Evolutionary conservation across 2,113 vertebrate genomes (phyloP), one percentile per base, ranked within the genome.

Genomic region (Nesoenas mayeri): DNA sequence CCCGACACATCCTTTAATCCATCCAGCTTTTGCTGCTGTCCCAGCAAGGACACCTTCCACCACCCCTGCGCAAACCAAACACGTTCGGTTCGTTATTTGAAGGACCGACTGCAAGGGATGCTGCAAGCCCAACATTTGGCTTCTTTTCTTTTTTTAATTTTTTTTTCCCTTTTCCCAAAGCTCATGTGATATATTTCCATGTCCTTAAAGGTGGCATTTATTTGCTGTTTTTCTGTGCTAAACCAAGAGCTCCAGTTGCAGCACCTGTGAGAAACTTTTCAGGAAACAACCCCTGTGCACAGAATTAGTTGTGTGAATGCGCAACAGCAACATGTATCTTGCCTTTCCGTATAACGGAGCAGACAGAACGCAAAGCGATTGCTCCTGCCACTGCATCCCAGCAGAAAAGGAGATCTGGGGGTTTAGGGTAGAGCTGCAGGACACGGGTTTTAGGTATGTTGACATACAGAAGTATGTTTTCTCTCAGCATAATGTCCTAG

Each of bases 141-240:
- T 15, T 57, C 36, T 12, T 25, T 32, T 40, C 40, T 40, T 13
- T 40, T 62, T 38, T 14, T 32, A 32, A 14, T 6, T 34, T 26
- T 21, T 15, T 67, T 66, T 66, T 22, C 21, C 6, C 21, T 61
- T 57, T 88, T 86, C 82, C 74, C 82, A 36, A 91, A 93, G 40
- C 79, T 83, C 94, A 91, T 28, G 36, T 48, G 86, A 8, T 94
- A 80, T 93, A 94, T 95, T 95, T 57, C 65, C 64, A 20, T 0
- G 56, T 1, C 56, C 79, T 97, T 93, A 92, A 95, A 96, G 90
- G 75, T 2, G 69, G 12, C 51, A 21, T 58, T 94, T 88, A 88
- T 95, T 96, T 96, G 75, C 15, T 16, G 42, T 12, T 40, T 94
- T 94, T 95, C 93, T 95, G 70, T 80, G 38, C 85, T 81, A 94